Evolutionary conservation across 2,888 invertebrate species (phyloP).

Genomic region (Priocnemis perturbator): DNA sequence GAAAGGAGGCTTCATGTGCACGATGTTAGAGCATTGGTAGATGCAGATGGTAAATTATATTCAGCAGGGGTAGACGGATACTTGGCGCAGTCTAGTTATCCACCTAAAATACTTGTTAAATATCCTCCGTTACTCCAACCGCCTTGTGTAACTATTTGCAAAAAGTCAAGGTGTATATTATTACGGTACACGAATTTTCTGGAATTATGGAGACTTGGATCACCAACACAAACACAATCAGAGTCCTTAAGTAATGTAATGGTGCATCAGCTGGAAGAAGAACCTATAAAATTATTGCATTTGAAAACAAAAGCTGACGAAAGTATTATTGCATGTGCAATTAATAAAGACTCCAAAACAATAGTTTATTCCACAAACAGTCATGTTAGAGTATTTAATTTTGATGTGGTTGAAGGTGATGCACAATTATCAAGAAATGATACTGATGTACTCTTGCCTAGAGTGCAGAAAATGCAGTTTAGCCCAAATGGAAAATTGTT

Average conservation of each 20-base stretch:
- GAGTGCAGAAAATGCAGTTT: constrained; percentile 69
- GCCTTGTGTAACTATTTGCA: constrained; percentile 78
- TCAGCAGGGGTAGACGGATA: constrained; percentile 91
- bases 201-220: constrained; percentile 81
- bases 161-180: constrained; percentile 78
- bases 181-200: constrained; percentile 79
- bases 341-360: constrained; percentile 84
- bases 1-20: constrained; percentile 90
- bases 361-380: constrained; percentile 85
- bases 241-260: constrained; percentile 50
- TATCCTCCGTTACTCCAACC: constrained; percentile 84
- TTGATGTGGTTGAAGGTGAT: constrained; percentile 77
- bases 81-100: constrained; percentile 83
- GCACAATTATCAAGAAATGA: constrained; percentile 63
- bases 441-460: constrained; percentile 56
- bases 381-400: constrained; percentile 81
- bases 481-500: constrained; percentile 69
- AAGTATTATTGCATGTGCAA: constrained; percentile 82
- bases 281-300: constrained; percentile 83
- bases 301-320: constrained; percentile 82
- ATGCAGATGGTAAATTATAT: constrained; percentile 81
- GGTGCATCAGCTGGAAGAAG: constrained; percentile 65
- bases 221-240: constrained; percentile 60
- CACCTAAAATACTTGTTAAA: constrained; percentile 82
- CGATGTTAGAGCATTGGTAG: constrained; percentile 86